phyloP scores from a whole-genome alignment of 2,888 invertebrate species.

The Drosophila histrio region DNA sequence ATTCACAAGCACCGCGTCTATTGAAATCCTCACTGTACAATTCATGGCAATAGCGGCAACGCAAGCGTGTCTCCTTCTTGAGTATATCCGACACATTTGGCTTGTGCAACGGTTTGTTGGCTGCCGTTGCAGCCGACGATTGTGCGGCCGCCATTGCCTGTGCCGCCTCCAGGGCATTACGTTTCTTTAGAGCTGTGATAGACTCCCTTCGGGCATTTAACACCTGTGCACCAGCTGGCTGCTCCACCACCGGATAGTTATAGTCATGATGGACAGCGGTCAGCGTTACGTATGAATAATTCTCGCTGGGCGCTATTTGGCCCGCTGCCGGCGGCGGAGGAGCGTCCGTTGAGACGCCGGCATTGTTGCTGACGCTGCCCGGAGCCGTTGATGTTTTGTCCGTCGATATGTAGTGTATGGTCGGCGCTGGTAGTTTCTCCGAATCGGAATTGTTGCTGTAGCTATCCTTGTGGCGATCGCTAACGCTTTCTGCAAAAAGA shows the following conservation, averaged over 20 bases:
- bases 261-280: slow-evolving; percentile 92
- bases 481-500: slow-evolving; percentile 77
- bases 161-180: slow-evolving; percentile 85
- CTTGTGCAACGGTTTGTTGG: slow-evolving; percentile 69
- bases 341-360: slow-evolving; percentile 34
- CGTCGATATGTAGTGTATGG: slow-evolving; percentile 87
- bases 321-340: slow-evolving; percentile 48
- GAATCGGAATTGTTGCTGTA: slow-evolving; percentile 78
- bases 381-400: slow-evolving; percentile 78
- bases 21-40: slow-evolving; percentile 93
- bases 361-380: slow-evolving; percentile 34
- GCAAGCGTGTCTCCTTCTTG: slow-evolving; percentile 84
- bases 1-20: slow-evolving; percentile 92
- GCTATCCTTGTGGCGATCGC: slow-evolving; percentile 77
- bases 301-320: slow-evolving; percentile 86
- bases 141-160: slow-evolving; percentile 82
- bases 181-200: slow-evolving; percentile 88
- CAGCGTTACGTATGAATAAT: slow-evolving; percentile 93
- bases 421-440: slow-evolving; percentile 78
- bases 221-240: slow-evolving; percentile 83
- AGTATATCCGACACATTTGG: slow-evolving; percentile 77
- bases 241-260: slow-evolving; percentile 89
- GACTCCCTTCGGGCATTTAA: slow-evolving; percentile 85
- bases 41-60: slow-evolving; percentile 90
- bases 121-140: slow-evolving; percentile 78